Base-by-base conservation (phyloP, 2,113 vertebrate species). In the Salvelinus fontinalis region DNA sequence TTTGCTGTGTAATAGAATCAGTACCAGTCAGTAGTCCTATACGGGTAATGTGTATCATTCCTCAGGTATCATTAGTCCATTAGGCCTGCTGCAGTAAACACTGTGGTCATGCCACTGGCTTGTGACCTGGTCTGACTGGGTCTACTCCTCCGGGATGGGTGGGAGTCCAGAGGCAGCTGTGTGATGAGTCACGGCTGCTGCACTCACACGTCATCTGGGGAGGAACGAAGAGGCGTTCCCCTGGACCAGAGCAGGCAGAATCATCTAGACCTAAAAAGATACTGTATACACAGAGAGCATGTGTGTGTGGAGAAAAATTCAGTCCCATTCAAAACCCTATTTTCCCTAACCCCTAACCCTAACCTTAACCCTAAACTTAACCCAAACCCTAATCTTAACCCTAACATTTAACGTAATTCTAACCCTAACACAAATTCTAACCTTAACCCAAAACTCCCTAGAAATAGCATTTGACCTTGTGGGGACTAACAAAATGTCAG, bases 161-260 rank as follows among this genome's bases (percentile, higher is more conserved):
- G 76, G 72, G 74, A 83, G 81, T 85, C 74, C 64, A 22, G 51
- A 83, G 83, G 78, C 81, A 87, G 88, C 89, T 89, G 87, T 82
- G 79, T 65, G 80, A 87, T 86, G 84, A 87, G 81, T 87, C 84
- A 89, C 64, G 77, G 62, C 13, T 79, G 73, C 44, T 31, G 67
- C 75, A 75, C 76, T 49, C 66, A 78, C 5, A 75, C 74, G 70
- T 72, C 70, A 72, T 31, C 54, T 29, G 49, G 70, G 27, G 4
- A 29, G 49, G 26, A 59, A 44, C 26, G 14, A 14, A 72, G 14
- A 59, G 70, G 77, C 16, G 4, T 60, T 81, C 81, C 75, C 44
- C 51, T 66, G 79, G 81, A 86, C 20, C 18, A 20, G 20, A 44
- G 39, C 39, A 44, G 39, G 9, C 39, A 44, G 9, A 67, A 12